A percentile compares a stretch with the other conserved stretches of the same genome.
Evolutionary conservation across 2,797 vertebrate genomes (phyloP).

Genomic region (Microtus obscurus): DNA sequence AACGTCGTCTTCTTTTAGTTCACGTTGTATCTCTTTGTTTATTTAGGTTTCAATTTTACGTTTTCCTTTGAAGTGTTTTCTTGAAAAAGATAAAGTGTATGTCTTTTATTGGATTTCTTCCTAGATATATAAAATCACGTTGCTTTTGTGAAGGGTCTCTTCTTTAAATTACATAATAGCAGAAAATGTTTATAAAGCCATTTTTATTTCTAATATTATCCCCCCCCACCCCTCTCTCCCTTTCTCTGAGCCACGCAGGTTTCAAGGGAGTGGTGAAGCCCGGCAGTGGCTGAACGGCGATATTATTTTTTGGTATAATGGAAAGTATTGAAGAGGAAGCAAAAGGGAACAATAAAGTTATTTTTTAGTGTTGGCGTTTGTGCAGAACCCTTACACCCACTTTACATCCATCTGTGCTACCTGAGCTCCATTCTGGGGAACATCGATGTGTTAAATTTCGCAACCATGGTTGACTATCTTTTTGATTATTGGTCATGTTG

Average conservation of each 20-base stretch:
- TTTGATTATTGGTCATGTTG: slow-evolving; percentile 3
- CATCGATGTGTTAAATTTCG: neutral
- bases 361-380: slow-evolving; percentile 47
- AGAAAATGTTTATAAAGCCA: slow-evolving; percentile 45
- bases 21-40: neutral
- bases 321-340: slow-evolving; percentile 30
- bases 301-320: slow-evolving; percentile 22
- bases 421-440: neutral
- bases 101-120: slow-evolving; percentile 56
- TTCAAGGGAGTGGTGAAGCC: neutral
- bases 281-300: neutral
- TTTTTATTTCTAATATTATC: slow-evolving; percentile 60
- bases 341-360: slow-evolving; percentile 21
- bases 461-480: neutral
- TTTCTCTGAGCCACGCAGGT: neutral
- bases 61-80: slow-evolving; percentile 55
- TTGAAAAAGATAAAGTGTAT: slow-evolving; percentile 11
- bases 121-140: neutral
- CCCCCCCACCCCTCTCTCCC: neutral
- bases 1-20: neutral
- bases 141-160: slow-evolving; percentile 49
- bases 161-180: slow-evolving; percentile 36
- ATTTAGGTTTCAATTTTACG: slow-evolving; percentile 41
- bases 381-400: slow-evolving; percentile 22
- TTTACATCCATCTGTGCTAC: neutral